Conservation (phyloP, 2,797 vertebrate species). For the Gallinago solitaria region DNA sequence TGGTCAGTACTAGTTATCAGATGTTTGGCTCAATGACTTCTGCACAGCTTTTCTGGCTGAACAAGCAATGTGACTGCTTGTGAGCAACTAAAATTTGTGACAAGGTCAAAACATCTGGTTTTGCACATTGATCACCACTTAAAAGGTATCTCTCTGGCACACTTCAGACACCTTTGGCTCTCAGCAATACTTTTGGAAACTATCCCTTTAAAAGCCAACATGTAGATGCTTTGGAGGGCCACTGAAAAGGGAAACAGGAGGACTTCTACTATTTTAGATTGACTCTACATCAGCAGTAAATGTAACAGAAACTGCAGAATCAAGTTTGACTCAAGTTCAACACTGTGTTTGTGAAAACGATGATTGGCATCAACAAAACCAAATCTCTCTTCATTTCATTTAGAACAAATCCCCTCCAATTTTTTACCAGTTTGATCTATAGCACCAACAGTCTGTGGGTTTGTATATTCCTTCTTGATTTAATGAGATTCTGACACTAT, state of each 20-base stretch:
- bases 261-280: background rate
- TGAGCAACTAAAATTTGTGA: background rate
- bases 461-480: background rate
- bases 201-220: background rate
- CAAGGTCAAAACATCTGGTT: background rate
- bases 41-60: background rate
- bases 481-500: background rate
- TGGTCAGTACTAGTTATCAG: background rate
- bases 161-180: background rate
- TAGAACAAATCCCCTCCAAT: background rate
- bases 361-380: background rate
- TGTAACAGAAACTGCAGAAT: background rate
- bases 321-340: background rate
- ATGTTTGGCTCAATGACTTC: background rate
- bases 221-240: background rate
- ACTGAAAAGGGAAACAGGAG: background rate
- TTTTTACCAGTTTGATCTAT: background rate
- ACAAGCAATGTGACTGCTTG: background rate
- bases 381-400: slow-evolving; percentile 19
- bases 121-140: background rate
- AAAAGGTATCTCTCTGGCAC: background rate
- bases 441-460: background rate
- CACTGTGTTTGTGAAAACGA: background rate
- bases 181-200: background rate
- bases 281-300: background rate